Percentiles rank a stretch among this genome's conserved stretches.
Evolutionary conservation across 2,888 invertebrate genomes (phyloP).

Genomic region (Pyrocoelia pectoralis): DNA sequence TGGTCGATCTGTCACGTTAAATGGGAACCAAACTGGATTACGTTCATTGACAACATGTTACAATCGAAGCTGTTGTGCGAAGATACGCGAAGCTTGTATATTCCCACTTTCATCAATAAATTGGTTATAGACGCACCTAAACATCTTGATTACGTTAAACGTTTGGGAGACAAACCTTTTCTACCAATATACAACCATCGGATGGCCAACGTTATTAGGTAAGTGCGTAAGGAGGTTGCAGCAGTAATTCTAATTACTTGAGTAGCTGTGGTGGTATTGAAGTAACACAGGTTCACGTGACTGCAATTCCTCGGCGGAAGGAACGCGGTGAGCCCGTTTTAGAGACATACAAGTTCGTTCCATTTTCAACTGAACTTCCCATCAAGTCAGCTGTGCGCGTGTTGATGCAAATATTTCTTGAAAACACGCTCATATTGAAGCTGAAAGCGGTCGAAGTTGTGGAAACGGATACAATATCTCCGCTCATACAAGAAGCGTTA

Average conservation of each 20-base stretch:
- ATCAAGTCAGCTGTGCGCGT: constrained; percentile 67
- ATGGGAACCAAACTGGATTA: constrained; percentile 87
- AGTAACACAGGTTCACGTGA: constrained; percentile 78
- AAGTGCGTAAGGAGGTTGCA: constrained; percentile 3
- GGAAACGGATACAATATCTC: constrained; percentile 60
- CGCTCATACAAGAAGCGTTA: constrained; percentile 66
- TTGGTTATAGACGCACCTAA: constrained; percentile 35
- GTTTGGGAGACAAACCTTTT: constrained; percentile 45
- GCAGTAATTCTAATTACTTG: too few species aligned
- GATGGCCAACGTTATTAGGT: constrained; percentile 50
- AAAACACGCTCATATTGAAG: constrained; percentile 72
- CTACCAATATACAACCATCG: constrained; percentile 57
- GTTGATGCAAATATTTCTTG: constrained; percentile 75
- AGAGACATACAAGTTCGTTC: constrained; percentile 77
- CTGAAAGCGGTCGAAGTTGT: constrained; percentile 65
- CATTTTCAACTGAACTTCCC: constrained; percentile 64
- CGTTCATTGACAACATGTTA: constrained; percentile 89
- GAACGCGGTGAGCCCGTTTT: constrained; percentile 78
- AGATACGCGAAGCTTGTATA: constrained; percentile 72
- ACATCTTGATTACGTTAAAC: constrained; percentile 36
- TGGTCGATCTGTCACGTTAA: constrained; percentile 62
- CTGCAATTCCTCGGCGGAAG: constrained; percentile 66
- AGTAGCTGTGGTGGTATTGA: constrained; percentile 62
- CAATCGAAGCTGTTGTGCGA: constrained; percentile 78
- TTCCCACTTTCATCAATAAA: constrained; percentile 64